Evolutionary conservation across 2,113 vertebrate species (phyloP).

Genomic region (Thermophis baileyi): DNA sequence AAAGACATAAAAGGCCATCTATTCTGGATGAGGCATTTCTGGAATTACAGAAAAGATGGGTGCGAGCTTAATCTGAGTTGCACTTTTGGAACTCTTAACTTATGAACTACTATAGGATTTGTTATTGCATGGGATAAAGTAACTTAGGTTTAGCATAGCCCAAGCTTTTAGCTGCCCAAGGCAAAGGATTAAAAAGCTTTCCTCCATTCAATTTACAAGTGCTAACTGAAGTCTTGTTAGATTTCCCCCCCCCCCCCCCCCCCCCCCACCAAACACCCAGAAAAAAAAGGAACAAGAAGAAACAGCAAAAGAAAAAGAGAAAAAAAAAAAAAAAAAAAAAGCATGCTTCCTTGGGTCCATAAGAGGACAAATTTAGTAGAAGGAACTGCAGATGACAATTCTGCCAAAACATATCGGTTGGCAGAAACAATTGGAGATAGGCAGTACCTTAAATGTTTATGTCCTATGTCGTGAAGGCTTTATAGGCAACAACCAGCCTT

Average conservation of each 20-base stretch:
- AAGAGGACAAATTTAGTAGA: too few relatives aligned
- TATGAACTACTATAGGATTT: not conserved
- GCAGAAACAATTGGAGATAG: too few relatives aligned
- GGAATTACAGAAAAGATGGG: not conserved
- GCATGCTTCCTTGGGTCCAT: too few relatives aligned
- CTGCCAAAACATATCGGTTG: too few relatives aligned
- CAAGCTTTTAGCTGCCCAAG: not conserved
- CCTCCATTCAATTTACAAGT: not conserved
- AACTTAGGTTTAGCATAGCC: not conserved
- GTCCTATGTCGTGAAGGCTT: too few relatives aligned
- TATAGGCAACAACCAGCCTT: too few relatives aligned
- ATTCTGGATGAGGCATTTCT: not conserved
- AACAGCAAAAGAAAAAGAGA: too few relatives aligned
- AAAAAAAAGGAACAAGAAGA: too few relatives aligned
- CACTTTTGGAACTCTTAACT: not conserved
- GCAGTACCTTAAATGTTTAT: too few relatives aligned
- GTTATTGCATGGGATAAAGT: not conserved
- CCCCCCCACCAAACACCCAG: too few relatives aligned
- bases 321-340: too few relatives aligned
- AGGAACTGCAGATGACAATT: too few relatives aligned
- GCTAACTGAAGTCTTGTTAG: not conserved
- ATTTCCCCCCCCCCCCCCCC: fast-evolving
- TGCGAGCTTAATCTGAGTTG: not conserved
- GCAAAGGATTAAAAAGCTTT: not conserved
- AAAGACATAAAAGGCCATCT: not conserved